A percentile compares a stretch with the other conserved stretches of the same genome.
phyloP scores from a whole-genome alignment of 2,888 invertebrate genomes.

The Brachypalpus laphriformis region DNA sequence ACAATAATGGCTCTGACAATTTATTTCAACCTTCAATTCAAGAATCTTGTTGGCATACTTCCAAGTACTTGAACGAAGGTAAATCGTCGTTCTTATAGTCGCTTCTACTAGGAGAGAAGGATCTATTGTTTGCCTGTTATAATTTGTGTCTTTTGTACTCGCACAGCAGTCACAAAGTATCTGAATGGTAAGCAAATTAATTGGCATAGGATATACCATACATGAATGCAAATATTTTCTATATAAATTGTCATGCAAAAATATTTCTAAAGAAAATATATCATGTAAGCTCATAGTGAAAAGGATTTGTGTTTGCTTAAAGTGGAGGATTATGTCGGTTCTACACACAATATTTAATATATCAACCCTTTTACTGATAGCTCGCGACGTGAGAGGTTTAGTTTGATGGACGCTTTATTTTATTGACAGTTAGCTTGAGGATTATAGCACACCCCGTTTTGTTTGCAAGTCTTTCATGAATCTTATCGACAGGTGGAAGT shows the following conservation, averaged over 20 bases:
- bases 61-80: constrained; percentile 40
- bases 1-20: constrained; percentile 27
- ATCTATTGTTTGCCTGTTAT: constrained; percentile 33
- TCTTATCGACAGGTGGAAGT: too few relatives aligned
- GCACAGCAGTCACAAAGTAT: constrained; percentile 3
- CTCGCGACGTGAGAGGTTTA: not conserved
- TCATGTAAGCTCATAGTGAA: too few relatives aligned
- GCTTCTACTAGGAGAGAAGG: not conserved
- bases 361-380: constrained; percentile 22
- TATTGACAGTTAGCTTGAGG: not conserved
- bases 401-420: not conserved
- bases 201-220: not conserved
- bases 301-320: constrained; percentile 9
- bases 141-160: constrained; percentile 29
- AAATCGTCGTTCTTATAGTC: constrained; percentile 17
- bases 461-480: too few relatives aligned
- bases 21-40: constrained; percentile 37
- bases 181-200: constrained; percentile 9
- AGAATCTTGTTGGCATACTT: constrained; percentile 36
- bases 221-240: not conserved
- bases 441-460: too few relatives aligned
- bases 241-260: not conserved
- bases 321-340: constrained; percentile 22
- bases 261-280: not conserved
- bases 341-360: constrained; percentile 14